Conservation (phyloP, 2,888 invertebrate genomes). For the Ceriagrion tenellum region DNA sequence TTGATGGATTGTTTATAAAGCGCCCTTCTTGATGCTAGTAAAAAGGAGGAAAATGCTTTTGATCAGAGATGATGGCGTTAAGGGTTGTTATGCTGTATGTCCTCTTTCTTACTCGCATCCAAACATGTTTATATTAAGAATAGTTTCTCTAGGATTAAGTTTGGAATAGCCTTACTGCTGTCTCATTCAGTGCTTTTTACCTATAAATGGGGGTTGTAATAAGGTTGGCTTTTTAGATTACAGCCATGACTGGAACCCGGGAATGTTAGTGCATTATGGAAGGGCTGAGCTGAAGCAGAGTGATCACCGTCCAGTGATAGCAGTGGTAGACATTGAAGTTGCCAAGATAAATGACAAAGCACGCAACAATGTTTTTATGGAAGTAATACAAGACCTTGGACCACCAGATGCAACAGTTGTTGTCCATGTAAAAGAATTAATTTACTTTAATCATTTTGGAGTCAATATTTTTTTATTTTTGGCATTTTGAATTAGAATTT, state of each 20-base stretch:
- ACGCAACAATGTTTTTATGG: slow-evolving; percentile 89
- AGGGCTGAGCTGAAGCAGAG: slow-evolving; percentile 97
- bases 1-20: too few relatives aligned
- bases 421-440: slow-evolving; percentile 80
- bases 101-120: too few relatives aligned
- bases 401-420: slow-evolving; percentile 97
- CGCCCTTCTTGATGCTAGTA: too few relatives aligned
- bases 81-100: too few relatives aligned
- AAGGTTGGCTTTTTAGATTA: slow-evolving; percentile 73
- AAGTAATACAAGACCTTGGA: slow-evolving; percentile 91
- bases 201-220: neutral
- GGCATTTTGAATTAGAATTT: too few relatives aligned
- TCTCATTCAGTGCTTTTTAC: neutral
- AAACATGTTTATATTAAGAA: too few relatives aligned
- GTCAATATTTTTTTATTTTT: too few relatives aligned
- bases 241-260: slow-evolving; percentile 85
- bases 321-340: slow-evolving; percentile 93
- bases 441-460: neutral
- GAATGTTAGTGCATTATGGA: slow-evolving; percentile 92
- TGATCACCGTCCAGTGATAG: slow-evolving; percentile 97
- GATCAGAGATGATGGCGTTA: too few relatives aligned
- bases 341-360: slow-evolving; percentile 88
- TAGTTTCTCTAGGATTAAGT: too few relatives aligned
- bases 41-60: too few relatives aligned
- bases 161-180: too few relatives aligned